Conservation (phyloP, 2,888 invertebrate species). For the Athalia rosae region DNA sequence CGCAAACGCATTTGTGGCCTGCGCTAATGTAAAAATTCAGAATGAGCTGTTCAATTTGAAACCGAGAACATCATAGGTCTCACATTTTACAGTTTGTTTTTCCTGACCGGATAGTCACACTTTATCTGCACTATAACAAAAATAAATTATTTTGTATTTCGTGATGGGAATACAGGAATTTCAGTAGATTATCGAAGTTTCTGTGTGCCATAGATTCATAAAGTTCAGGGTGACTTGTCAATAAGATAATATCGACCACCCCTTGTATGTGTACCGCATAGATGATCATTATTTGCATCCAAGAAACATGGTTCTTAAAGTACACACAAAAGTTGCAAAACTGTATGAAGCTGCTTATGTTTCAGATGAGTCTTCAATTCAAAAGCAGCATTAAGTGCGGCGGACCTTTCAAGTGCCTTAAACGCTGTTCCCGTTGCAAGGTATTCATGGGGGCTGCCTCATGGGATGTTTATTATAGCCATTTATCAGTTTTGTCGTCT, state of each 20-base stretch:
- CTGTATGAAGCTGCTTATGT: slow-evolving; percentile 73
- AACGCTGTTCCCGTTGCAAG: slow-evolving; percentile 73
- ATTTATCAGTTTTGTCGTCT: slow-evolving; percentile 43
- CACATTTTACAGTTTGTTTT: too few species aligned
- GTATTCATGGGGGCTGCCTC: slow-evolving; percentile 73
- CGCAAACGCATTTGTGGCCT: too few species aligned
- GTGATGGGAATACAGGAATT: too few species aligned
- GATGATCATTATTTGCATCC: neutral
- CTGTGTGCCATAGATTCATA: too few species aligned
- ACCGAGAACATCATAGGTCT: too few species aligned
- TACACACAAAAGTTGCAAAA: slow-evolving; percentile 58
- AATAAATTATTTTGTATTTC: too few species aligned
- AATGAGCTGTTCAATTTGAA: neutral
- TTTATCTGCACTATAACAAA: too few species aligned
- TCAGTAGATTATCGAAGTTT: too few species aligned
- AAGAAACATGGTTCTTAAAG: slow-evolving; percentile 57
- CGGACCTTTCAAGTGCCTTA: slow-evolving; percentile 70
- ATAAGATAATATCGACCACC: too few species aligned
- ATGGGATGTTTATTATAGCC: slow-evolving; percentile 69
- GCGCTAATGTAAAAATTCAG: neutral
- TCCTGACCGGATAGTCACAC: too few species aligned
- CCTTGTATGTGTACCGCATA: too few species aligned
- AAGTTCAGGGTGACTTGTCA: too few species aligned
- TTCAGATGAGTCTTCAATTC: slow-evolving; percentile 72
- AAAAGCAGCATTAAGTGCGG: slow-evolving; percentile 69